These are phyloP conservation scores for Phymanthus crucifer DNA, from an alignment of 92 coral and sea anemone species.

Conservation along the genomic window DNA sequence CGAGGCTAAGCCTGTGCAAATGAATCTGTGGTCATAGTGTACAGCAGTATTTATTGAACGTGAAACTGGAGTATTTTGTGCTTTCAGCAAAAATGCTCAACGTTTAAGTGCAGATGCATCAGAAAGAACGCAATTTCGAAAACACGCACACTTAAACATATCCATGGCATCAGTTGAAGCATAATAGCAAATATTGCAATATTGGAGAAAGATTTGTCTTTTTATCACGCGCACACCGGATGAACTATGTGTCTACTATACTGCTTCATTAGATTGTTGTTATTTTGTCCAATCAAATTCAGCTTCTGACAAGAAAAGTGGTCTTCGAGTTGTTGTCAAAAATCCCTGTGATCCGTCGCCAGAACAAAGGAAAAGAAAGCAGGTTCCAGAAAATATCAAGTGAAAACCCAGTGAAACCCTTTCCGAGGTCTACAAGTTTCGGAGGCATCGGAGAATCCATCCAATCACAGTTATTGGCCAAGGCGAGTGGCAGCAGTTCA, in stretches of 20 bases:
- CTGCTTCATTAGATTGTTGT: background rate
- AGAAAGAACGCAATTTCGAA: too few relatives aligned
- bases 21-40: too few relatives aligned
- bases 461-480: background rate
- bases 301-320: constrained; percentile 75
- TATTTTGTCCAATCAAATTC: background rate
- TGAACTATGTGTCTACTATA: background rate
- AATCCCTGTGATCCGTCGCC: constrained; percentile 63
- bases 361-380: background rate
- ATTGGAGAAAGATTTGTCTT: too few relatives aligned
- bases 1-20: too few relatives aligned
- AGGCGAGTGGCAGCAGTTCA: constrained; percentile 17
- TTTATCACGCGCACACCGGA: too few relatives aligned
- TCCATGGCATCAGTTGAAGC: background rate
- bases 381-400: background rate
- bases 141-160: too few relatives aligned
- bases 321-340: constrained; percentile 72
- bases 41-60: too few relatives aligned
- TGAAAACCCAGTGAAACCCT: background rate
- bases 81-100: too few relatives aligned
- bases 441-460: constrained; percentile 3
- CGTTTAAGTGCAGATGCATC: too few relatives aligned
- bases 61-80: too few relatives aligned
- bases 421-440: constrained; percentile 13
- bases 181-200: too few relatives aligned